Conservation (phyloP, 2,113 vertebrate genomes). For the Lichenostomus cassidix region DNA sequence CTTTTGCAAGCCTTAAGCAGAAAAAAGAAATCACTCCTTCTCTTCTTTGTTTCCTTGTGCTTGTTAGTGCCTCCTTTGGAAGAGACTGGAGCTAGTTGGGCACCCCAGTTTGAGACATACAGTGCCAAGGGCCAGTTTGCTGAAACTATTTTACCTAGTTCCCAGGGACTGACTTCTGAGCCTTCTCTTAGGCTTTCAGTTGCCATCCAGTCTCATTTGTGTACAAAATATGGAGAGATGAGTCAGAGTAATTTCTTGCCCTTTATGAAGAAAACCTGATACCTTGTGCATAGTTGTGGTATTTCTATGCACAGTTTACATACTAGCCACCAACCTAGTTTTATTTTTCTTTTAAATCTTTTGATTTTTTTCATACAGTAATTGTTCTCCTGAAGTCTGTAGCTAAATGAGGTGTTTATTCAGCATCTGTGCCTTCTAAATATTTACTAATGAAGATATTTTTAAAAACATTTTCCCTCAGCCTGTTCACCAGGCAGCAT, state of each 20-base stretch:
- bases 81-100: not conserved
- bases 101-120: not conserved
- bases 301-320: constrained; percentile 25
- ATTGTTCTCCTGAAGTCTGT: constrained; percentile 12
- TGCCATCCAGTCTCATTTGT: constrained; percentile 27
- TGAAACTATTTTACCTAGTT: not conserved
- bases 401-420: constrained; percentile 50
- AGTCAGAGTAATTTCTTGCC: constrained; percentile 42
- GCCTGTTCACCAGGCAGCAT: not conserved
- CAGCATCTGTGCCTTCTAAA: constrained; percentile 50
- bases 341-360: constrained; percentile 41
- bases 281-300: constrained; percentile 21
- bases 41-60: not conserved
- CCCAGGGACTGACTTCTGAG: constrained; percentile 18
- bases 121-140: not conserved
- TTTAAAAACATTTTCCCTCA: not conserved
- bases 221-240: constrained; percentile 28
- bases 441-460: constrained; percentile 53
- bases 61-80: constrained; percentile 14
- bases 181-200: not conserved
- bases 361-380: constrained; percentile 32
- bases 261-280: constrained; percentile 47
- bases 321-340: constrained; percentile 9
- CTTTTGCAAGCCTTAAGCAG: not conserved
- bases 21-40: not conserved